These are phyloP conservation scores for Upupa epops DNA, from an alignment of 2,113 vertebrate species.

Conservation along the genomic window DNA sequence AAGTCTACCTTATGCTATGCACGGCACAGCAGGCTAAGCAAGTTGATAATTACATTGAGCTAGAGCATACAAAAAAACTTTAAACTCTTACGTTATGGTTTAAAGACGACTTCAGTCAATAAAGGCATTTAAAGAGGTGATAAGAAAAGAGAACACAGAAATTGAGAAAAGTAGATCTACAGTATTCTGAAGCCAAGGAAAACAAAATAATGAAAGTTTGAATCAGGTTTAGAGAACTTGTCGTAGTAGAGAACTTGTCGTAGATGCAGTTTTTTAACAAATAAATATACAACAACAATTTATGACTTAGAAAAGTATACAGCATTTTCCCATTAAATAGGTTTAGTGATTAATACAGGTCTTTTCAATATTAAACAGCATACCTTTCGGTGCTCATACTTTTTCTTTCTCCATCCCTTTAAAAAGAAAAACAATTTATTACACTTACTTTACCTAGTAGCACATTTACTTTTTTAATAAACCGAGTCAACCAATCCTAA, in stretches of 20 bases:
- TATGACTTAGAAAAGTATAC: not conserved
- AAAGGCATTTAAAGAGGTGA: not conserved
- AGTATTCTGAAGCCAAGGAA: not conserved
- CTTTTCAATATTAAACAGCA: not conserved
- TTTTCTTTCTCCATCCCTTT: constrained; percentile 95
- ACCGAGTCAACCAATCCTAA: not conserved
- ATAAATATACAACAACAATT: not conserved
- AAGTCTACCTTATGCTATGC: not conserved
- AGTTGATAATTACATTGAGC: not conserved
- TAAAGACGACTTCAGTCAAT: not conserved
- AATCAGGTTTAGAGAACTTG: not conserved
- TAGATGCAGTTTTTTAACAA: accelerated
- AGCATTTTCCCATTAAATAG: not conserved
- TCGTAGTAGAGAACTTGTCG: not conserved
- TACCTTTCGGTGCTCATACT: constrained; percentile 98
- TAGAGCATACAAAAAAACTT: not conserved
- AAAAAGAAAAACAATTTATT: constrained; percentile 44
- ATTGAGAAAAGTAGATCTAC: not conserved
- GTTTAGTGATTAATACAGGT: not conserved
- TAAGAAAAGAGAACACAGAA: not conserved
- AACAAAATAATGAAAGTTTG: not conserved
- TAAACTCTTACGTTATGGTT: not conserved
- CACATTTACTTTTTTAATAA: not conserved
- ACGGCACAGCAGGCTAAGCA: not conserved
- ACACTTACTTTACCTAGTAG: not conserved